Base-by-base conservation (phyloP, 2,888 invertebrate species). In the Dasypolia templi region DNA sequence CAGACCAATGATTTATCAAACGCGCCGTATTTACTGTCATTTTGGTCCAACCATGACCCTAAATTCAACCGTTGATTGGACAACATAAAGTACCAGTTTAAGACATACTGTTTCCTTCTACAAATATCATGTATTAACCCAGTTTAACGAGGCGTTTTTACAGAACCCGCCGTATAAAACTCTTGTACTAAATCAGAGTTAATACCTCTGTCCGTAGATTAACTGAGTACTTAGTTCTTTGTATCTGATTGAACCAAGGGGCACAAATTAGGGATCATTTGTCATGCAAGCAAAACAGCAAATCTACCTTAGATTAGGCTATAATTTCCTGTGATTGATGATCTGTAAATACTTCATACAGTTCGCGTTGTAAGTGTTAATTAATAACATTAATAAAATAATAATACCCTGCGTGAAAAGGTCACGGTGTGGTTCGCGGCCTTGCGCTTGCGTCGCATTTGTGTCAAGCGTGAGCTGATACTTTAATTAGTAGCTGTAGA, bases 361-460 rank as follows among this genome's bases (percentile, higher is more conserved):
- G 74, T 83, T 63, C 51, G 29, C 51, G 64, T 74, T 77, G 72
- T 32, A 61, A 67, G 61, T 81, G 65, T 79, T 84, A 85, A 88
- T 89, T 89, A 91, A 92, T 91, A 90, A 91, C 88, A 92, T 89
- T 91, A 92, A 89, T 88, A 88, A 86, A 89, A 89, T 89, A 90
- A 88, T 89, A 87, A 87, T 89, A 89, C 90, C 92, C 87, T 74
- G 22, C 59, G 83, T 74, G 86, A 89, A 92, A 91, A 94, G 94
- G 94, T 92, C 92, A 89, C 85, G 11, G 32, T 32, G 64, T 64
- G 61, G 59, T 59, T 64, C 59, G 46, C 63, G 49, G 53, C 86
- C 86, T 87, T 86, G 86, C 84, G 77, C 75, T 79, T 86, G 86
- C 81, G 46, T 56, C 66, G 79, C 46, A 74, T 86, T 81, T 77